A percentile compares a stretch with the other conserved stretches of the same genome.
These are phyloP conservation scores for Glyptemys insculpta DNA, from an alignment of 2,797 vertebrate genomes.

Conservation along the genomic window DNA sequence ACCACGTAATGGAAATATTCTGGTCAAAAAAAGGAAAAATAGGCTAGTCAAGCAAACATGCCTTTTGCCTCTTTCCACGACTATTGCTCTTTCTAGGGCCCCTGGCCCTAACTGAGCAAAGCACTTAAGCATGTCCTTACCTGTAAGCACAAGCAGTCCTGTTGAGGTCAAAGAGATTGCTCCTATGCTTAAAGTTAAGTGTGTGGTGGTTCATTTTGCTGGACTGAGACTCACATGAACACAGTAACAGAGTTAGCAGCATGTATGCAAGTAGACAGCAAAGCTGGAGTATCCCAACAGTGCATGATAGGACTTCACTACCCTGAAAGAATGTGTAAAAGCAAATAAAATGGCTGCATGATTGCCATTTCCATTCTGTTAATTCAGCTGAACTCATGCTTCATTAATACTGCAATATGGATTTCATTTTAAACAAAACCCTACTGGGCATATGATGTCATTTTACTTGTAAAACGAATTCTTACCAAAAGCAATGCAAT, in stretches of 20 bases:
- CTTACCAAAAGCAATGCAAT: slow-evolving; percentile 63
- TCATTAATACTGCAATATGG: slow-evolving; percentile 74
- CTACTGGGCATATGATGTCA: slow-evolving; percentile 50
- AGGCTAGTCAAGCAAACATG: slow-evolving; percentile 2
- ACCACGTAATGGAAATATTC: neutral
- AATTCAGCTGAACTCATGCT: slow-evolving; percentile 75
- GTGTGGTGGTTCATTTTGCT: rapidly evolving
- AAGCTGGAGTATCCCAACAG: slow-evolving; percentile 43
- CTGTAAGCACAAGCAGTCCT: neutral
- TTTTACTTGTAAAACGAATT: slow-evolving; percentile 65
- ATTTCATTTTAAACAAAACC: slow-evolving; percentile 64
- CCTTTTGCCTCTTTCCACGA: neutral
- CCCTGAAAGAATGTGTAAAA: slow-evolving; percentile 60
- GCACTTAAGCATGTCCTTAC: slow-evolving; percentile 28
- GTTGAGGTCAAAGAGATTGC: slow-evolving; percentile 10
- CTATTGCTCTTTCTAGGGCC: slow-evolving; percentile 7
- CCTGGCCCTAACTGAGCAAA: neutral
- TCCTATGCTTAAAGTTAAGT: neutral
- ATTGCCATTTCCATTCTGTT: slow-evolving; percentile 68
- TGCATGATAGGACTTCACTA: slow-evolving; percentile 44
- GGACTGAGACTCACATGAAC: neutral
- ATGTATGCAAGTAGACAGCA: slow-evolving; percentile 44
- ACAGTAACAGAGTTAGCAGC: slow-evolving; percentile 43
- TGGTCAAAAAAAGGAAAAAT: neutral
- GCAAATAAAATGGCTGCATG: slow-evolving; percentile 65